Percentiles rank a stretch among this genome's conserved stretches.
Evolutionary conservation across 2,888 invertebrate genomes (phyloP).

Genomic region (Corbicula japonica): DNA sequence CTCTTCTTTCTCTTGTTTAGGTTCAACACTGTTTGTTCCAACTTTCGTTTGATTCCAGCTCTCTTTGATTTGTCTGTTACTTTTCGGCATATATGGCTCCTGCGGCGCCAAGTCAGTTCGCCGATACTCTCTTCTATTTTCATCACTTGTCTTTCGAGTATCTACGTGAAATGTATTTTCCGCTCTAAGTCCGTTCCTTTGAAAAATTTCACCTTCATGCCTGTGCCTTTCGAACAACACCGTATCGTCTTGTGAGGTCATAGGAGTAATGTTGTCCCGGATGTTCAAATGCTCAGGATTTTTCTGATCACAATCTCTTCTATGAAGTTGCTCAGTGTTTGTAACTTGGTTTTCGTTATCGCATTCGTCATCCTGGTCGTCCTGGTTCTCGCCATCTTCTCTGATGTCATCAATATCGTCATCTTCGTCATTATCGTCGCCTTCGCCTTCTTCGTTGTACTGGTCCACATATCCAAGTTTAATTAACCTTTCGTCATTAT

Average conservation of each 20-base stretch:
- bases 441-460: conserved; percentile 39
- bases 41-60: conserved; percentile 35
- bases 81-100: background rate
- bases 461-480: conserved; percentile 44
- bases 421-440: conserved; percentile 23
- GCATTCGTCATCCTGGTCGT: conserved; percentile 54
- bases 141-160: background rate
- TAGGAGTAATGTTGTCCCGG: conserved; percentile 53
- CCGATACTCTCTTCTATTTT: conserved; percentile 15
- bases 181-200: conserved; percentile 22
- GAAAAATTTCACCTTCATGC: conserved; percentile 15
- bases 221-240: conserved; percentile 38
- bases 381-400: conserved; percentile 38
- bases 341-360: conserved; percentile 37
- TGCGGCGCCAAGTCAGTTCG: conserved; percentile 11
- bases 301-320: conserved; percentile 30
- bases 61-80: conserved; percentile 1
- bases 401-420: conserved; percentile 44
- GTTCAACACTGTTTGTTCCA: background rate
- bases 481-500: conserved; percentile 22
- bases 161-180: conserved; percentile 48
- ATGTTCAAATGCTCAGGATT: conserved; percentile 46
- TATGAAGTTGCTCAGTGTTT: conserved; percentile 23
- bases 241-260: conserved; percentile 60
- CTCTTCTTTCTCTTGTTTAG: conserved; percentile 21